Base-by-base conservation (phyloP, 2,797 vertebrate species). In the Neostethus bicornis region DNA sequence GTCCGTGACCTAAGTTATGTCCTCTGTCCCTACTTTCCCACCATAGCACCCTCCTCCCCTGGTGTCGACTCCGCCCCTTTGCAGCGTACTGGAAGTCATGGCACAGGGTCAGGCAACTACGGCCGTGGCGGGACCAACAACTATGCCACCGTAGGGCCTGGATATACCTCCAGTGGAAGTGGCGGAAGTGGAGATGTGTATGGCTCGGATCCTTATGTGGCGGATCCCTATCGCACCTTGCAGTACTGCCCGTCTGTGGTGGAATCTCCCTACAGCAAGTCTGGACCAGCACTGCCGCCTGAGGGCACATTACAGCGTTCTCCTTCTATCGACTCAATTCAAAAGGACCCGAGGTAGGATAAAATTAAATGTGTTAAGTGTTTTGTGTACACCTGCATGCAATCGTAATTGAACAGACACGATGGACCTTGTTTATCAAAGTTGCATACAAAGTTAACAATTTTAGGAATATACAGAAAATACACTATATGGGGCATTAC, bases 251-350 rank as follows among this genome's bases (percentile, higher is more conserved):
- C 97, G 57, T 97, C 97, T 0, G 95, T 96, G 79, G 96, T 96
- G 75, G 97, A 99, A 79, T 99, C 97, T 7, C 97, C 97, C 16
- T 99, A 99, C 92, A 99, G 97, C 96, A 99, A 99, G 82, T 99
- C 97, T 39, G 96, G 97, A 77, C 97, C 97, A 17, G 94, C 96
- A 78, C 92, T 98, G 70, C 97, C 97, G 1, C 96, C 97, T 0
- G 97, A 99, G 89, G 95, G 96, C 79, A 96, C 90, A 86, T 91
- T 99, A 91, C 96, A 96, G 81, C 93, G 96, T 64, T 99, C 97
- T 34, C 96, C 97, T 17, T 99, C 97, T 73, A 96, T 99, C 70
- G 97, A 99, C 91, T 98, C 96, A 72, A 99, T 99, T 84, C 97
- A 99, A 89, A 99, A 99, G 89, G 97, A 99, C 85, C 97, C 97